A percentile compares a stretch with the other conserved stretches of the same genome.
Evolutionary conservation across 2,113 vertebrate genomes (phyloP).

Genomic region (Zootoca vivipara): DNA sequence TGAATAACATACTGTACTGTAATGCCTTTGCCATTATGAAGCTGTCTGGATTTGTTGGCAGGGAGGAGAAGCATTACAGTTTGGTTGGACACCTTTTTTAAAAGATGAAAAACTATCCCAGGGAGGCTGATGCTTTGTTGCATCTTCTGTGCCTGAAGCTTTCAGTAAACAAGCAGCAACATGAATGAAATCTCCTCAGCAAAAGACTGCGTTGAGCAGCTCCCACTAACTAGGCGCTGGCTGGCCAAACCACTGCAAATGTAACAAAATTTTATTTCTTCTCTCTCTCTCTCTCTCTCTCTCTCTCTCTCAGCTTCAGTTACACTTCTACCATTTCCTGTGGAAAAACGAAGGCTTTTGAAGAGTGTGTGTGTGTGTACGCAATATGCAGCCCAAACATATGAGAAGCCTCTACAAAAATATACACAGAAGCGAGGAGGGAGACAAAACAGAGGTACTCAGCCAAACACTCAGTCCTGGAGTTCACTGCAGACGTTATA

Average conservation of each 20-base stretch:
- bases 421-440: not conserved
- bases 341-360: constrained; percentile 66
- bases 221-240: constrained; percentile 65
- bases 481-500: not conserved
- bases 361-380: constrained; percentile 15
- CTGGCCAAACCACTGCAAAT: constrained; percentile 73
- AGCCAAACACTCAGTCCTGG: not conserved
- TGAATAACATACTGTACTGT: not conserved
- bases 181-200: constrained; percentile 76
- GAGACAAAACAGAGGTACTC: not conserved
- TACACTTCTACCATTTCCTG: constrained; percentile 76
- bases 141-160: constrained; percentile 55
- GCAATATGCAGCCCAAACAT: constrained; percentile 20
- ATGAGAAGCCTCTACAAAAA: constrained; percentile 11
- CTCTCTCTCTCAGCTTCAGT: constrained; percentile 66
- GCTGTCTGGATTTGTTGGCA: not conserved
- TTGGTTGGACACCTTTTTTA: not conserved
- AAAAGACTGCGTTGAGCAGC: constrained; percentile 70
- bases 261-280: constrained; percentile 78
- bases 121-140: constrained; percentile 48
- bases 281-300: constrained; percentile 58
- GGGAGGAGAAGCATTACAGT: not conserved
- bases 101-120: not conserved
- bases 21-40: constrained; percentile 17
- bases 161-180: constrained; percentile 71